Base-by-base conservation (phyloP, 2,888 invertebrate species). In the Oeneis ivallda region DNA sequence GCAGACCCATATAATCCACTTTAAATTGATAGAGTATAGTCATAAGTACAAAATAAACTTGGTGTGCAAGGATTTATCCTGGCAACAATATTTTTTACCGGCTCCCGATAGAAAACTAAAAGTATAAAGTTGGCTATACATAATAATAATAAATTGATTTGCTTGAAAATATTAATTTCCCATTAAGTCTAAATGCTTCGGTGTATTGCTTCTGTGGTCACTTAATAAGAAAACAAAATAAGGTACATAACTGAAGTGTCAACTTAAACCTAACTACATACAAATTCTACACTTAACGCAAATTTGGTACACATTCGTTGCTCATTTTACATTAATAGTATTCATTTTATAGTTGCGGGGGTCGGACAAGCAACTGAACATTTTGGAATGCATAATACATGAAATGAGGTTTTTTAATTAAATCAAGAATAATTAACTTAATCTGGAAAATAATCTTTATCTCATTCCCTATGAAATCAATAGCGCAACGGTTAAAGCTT, bases 301-400 rank as follows among this genome's bases (percentile, higher is more conserved):
- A 88, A 86, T 91, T 92, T 92, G 92, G 91, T 91, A 89, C 89
- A 87, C 81, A 86, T 91, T 92, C 91, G 91, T 92, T 92, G 91
- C 92, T 90, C 89, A 72, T 76, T 75, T 74, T 73, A 65, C 67
- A 73, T 74, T 73, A 41, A 76, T 73, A 73, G 71, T 74, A 70
- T 66, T 61, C 13, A 64, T 67, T 41, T 68, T 68, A 72, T 66
- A 76, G 74, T 74, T 71, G 75, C 74, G 65, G 65, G 64, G 73
- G 71, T 70, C 70, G 71, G 70, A 68, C 64, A 67, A 72, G 75
- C 76, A 76, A 76, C 74, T 72, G 75, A 85, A 85, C 74, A 82
- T 79, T 78, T 76, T 87, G 90, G 90, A 91, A 91, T 91, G 90
- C 89, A 84, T 80, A 71, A 39, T 54, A 60, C 53, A 65, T 62